phyloP scores from a whole-genome alignment of 2,797 vertebrate species.

The Acipenser oxyrinchus region DNA sequence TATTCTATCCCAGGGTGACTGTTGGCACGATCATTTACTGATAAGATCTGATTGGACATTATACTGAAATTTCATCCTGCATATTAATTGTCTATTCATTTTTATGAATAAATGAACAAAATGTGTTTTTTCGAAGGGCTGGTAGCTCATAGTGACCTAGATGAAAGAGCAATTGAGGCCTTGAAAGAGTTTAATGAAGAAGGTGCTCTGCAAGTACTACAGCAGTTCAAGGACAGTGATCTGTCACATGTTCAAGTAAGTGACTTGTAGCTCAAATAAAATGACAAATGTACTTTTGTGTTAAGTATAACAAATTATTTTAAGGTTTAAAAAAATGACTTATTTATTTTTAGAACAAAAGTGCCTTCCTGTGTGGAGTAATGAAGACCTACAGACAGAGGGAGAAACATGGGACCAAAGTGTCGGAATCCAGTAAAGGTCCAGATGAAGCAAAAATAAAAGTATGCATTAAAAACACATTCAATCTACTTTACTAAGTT shows the following conservation, averaged over 20 bases:
- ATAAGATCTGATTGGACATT: constrained; percentile 17
- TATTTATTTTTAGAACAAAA: constrained; percentile 75
- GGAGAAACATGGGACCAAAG: constrained; percentile 95
- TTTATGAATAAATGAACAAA: background rate
- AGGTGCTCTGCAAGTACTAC: constrained; percentile 87
- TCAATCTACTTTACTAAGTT: too few species aligned
- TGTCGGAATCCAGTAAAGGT: constrained; percentile 87
- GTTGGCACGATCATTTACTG: constrained; percentile 17
- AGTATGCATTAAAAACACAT: constrained; percentile 43
- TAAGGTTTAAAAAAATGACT: background rate
- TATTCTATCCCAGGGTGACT: constrained; percentile 21
- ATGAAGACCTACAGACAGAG: constrained; percentile 98
- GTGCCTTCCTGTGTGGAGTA: constrained; percentile 97
- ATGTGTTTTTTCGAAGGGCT: constrained; percentile 63
- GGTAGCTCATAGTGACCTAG: constrained; percentile 93
- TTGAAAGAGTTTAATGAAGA: constrained; percentile 98
- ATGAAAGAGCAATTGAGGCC: constrained; percentile 93
- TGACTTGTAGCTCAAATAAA: background rate
- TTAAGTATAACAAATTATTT: background rate
- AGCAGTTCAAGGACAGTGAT: constrained; percentile 97
- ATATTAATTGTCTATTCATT: background rate
- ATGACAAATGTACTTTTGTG: background rate
- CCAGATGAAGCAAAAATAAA: constrained; percentile 94
- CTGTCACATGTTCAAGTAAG: constrained; percentile 95
- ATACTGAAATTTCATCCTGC: background rate